Conservation (phyloP, 1,140 invertebrate genomes). For the Dryas iulia region DNA sequence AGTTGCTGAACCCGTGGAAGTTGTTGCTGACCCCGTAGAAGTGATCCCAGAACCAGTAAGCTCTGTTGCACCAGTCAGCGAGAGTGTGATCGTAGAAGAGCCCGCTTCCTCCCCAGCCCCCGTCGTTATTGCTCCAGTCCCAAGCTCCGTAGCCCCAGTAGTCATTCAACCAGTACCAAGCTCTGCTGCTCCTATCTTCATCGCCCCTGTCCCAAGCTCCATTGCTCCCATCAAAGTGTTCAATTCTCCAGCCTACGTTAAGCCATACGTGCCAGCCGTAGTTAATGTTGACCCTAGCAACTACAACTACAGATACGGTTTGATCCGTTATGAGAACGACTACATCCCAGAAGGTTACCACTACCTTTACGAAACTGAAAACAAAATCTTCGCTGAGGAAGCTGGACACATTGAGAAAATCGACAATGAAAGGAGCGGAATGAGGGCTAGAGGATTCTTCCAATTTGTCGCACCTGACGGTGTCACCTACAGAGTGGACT, state of each 20-base stretch:
- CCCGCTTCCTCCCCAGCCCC: background rate
- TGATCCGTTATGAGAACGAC: constrained; percentile 67
- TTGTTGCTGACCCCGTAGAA: constrained; percentile 26
- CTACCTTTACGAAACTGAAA: constrained; percentile 83
- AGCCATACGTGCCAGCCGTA: constrained; percentile 2
- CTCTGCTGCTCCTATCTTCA: background rate
- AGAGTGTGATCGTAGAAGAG: background rate
- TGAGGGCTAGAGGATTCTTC: constrained; percentile 78
- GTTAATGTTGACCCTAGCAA: background rate
- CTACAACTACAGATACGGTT: constrained; percentile 62
- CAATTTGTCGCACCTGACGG: constrained; percentile 83
- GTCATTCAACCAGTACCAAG: background rate
- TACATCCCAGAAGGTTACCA: constrained; percentile 72
- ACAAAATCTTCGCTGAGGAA: constrained; percentile 82
- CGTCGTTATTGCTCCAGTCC: background rate
- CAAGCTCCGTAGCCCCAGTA: background rate
- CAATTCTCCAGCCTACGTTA: background rate
- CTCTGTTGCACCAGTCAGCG: background rate
- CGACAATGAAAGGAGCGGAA: constrained; percentile 76
- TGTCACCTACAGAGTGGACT: constrained; percentile 84
- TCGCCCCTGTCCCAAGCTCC: background rate
- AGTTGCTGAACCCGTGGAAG: constrained; percentile 54
- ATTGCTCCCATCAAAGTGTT: background rate
- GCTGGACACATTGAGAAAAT: constrained; percentile 75
- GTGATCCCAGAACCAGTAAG: constrained; percentile 23